Evolutionary conservation across 2,888 invertebrate species (phyloP), one percentile per base, ranked within the genome.

Genomic region (Diplazon laetatorius): DNA sequence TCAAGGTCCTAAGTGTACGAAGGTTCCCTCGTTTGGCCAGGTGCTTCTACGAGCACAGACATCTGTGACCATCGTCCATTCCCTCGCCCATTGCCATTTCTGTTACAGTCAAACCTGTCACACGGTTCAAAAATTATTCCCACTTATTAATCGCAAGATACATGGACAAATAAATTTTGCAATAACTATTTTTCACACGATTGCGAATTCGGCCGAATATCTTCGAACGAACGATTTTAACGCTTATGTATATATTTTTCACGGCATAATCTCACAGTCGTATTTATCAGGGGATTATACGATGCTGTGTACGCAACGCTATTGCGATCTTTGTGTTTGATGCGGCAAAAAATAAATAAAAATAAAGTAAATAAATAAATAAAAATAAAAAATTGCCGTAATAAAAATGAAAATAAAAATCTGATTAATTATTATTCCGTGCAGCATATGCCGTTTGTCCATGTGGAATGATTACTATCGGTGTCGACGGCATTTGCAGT

Each of bases 281-380:
- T 46, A 44, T 46, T 57, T n/a, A 35, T 16, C 2, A 59, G 46
- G 20, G 20, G 14, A 59, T 59, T 46, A 44, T 46, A 46, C n/a
- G n/a, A n/a, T n/a, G n/a, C n/a, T n/a, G n/a, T n/a, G n/a, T n/a
- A 59, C 35, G 8, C 16, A 55, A 14, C 10, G 25, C 4, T 22
- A 9, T 57, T 57, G 20, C 14, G 14, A 46, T 35, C 35, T 48
- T 57, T 46, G 12, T 37, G 46, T n/a, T 25, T 3, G n/a, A 50
- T 25, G 12, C 10, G 0, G 1, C 30, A 6, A 30, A 30, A 30
- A 30, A 30, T 5, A n/a, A n/a, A 30, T 5, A 25, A 22, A 50
- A 5, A 20, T 20, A 50, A 10, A 48, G 1, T 6, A 30, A 30
- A 30, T n/a, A 30, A 5, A 2, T 2, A 30, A 30, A 30, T 30